Conservation (phyloP, 2,888 invertebrate genomes). For the Apamea sordens region DNA sequence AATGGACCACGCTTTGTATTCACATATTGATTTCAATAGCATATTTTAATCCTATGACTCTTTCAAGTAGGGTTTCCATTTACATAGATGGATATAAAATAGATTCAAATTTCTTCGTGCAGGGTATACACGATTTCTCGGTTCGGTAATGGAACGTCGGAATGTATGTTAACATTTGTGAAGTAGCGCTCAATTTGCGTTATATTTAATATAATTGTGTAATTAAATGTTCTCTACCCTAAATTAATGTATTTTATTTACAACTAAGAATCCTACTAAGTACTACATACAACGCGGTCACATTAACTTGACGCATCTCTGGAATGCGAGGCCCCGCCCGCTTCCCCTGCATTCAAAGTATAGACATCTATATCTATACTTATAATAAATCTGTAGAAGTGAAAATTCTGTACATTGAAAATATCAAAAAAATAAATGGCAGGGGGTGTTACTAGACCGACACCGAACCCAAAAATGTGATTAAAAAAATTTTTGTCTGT, state of each 20-base stretch:
- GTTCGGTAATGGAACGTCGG: constrained; percentile 69
- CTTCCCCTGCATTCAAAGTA: no score
- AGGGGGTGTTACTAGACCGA: no score
- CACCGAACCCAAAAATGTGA: no score
- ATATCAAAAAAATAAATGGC: no score
- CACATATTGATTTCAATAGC: constrained; percentile 62
- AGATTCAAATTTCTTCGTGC: constrained; percentile 88
- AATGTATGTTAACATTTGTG: constrained; percentile 74
- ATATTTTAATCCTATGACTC: constrained; percentile 76
- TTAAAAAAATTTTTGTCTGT: no score
- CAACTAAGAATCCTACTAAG: background rate
- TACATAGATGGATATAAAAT: constrained; percentile 70
- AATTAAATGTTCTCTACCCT: constrained; percentile 77
- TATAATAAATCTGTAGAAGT: no score
- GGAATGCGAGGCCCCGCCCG: no score
- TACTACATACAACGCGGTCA: background rate
- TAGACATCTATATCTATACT: no score
- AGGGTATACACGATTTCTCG: constrained; percentile 79
- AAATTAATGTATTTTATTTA: constrained; percentile 60
- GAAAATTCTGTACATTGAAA: no score
- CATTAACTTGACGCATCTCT: no score
- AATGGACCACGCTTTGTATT: constrained; percentile 67
- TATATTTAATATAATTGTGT: constrained; percentile 74
- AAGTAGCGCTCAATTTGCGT: constrained; percentile 78
- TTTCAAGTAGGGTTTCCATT: constrained; percentile 72